A percentile compares a stretch with the other conserved stretches of the same genome.
phyloP scores from a whole-genome alignment of 2,113 vertebrate species.

The Colaptes auratus region DNA sequence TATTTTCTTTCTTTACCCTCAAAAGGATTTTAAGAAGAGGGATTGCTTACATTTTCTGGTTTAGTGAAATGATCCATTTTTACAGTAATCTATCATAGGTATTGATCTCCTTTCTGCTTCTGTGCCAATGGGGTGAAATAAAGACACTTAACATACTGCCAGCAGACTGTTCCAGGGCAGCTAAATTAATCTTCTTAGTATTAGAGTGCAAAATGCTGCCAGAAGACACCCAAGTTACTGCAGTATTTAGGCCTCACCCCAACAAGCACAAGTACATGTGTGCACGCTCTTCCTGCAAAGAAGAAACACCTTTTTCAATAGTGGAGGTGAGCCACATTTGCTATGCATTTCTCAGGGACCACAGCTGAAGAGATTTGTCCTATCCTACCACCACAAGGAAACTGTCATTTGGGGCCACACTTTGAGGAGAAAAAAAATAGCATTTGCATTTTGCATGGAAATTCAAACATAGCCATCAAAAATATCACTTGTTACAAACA shows the following conservation, averaged over 20 bases:
- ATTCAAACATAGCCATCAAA: not conserved
- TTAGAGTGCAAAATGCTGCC: not conserved
- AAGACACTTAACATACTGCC: not conserved
- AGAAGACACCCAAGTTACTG: not conserved
- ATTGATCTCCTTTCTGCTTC: not conserved
- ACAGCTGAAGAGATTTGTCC: not conserved
- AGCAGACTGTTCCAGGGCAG: not conserved
- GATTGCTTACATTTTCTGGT: not conserved
- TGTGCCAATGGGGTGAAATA: not conserved
- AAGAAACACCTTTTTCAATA: not conserved
- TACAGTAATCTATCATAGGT: not conserved
- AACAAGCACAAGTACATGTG: rapidly evolving
- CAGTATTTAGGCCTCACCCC: not conserved
- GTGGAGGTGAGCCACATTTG: not conserved
- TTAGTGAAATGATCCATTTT: not conserved
- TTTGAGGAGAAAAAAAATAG: not conserved
- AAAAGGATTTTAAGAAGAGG: not conserved
- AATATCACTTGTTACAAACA: not conserved
- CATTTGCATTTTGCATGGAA: not conserved
- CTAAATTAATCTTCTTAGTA: not conserved
- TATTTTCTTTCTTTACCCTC: slow-evolving; percentile 5
- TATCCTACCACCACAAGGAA: not conserved
- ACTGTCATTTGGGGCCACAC: not conserved
- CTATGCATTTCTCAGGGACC: not conserved
- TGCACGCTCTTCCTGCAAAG: not conserved